Evolutionary conservation across 2,113 vertebrate genomes (phyloP).

Genomic region (Leptosomus discolor): DNA sequence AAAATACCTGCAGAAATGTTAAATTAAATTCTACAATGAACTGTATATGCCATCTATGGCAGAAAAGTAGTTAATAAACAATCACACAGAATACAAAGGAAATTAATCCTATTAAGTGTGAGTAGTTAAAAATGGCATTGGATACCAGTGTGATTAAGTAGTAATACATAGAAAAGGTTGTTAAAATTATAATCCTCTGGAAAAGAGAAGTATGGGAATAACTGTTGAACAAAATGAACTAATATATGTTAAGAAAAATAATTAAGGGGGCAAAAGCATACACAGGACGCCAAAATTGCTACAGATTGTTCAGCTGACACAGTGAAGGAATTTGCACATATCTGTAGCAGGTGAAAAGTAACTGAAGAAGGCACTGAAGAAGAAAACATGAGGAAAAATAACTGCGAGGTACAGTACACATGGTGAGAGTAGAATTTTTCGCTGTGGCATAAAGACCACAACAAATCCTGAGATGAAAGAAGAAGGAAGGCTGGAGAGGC

Average conservation of each 20-base stretch:
- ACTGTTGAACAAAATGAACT: background rate
- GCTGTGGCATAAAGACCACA: background rate
- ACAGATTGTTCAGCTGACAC: background rate
- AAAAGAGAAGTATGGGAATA: background rate
- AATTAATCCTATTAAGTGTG: slow-evolving; percentile 5
- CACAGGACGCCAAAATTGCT: background rate
- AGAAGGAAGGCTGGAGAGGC: background rate
- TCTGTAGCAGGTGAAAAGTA: background rate
- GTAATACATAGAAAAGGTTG: background rate
- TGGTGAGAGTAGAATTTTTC: background rate
- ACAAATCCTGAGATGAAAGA: background rate
- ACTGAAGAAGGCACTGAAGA: background rate
- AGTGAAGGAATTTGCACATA: background rate
- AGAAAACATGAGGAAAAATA: background rate
- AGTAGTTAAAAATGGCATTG: slow-evolving; percentile 30
- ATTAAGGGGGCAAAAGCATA: background rate
- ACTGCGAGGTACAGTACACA: background rate
- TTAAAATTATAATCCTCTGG: background rate
- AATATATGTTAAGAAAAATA: background rate
- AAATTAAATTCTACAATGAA: slow-evolving; percentile 2
- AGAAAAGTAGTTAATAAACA: slow-evolving; percentile 38
- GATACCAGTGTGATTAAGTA: background rate
- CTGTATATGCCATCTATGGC: slow-evolving; percentile 27
- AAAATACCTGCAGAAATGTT: background rate
- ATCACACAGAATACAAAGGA: background rate